Conservation (phyloP, 2,888 invertebrate genomes). For the Ecliptopera silaceata region DNA sequence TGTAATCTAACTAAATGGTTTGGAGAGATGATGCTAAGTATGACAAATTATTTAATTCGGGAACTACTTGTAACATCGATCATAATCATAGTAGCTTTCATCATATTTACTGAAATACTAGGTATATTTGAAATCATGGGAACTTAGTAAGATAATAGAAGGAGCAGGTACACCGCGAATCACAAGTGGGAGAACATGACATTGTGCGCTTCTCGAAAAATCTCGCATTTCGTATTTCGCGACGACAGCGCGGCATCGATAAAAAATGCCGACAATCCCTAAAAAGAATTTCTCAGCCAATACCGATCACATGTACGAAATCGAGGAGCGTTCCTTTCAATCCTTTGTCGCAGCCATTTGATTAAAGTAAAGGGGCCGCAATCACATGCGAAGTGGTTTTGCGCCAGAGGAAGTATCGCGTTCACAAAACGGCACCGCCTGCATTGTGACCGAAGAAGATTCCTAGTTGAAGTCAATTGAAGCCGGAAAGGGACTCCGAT, state of each 20-base stretch:
- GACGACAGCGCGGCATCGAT: constrained; percentile 42
- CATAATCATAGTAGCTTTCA: background rate
- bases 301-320: constrained; percentile 75
- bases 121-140: background rate
- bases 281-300: constrained; percentile 71
- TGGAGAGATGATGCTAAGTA: background rate
- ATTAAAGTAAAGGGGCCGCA: constrained; percentile 80
- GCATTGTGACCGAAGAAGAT: constrained; percentile 65
- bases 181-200: constrained; percentile 42
- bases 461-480: constrained; percentile 67
- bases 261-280: constrained; percentile 68
- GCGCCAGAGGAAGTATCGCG: constrained; percentile 80
- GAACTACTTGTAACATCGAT: too few relatives aligned
- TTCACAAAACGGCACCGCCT: constrained; percentile 80
- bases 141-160: constrained; percentile 1
- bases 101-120: background rate
- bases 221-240: constrained; percentile 43
- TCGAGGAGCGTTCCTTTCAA: constrained; percentile 76
- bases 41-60: background rate
- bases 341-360: constrained; percentile 81
- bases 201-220: constrained; percentile 39
- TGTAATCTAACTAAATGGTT: background rate
- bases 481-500: constrained; percentile 61
- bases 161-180: constrained; percentile 31
- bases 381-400: constrained; percentile 73